Evolutionary conservation across 2,888 invertebrate species (phyloP).

Genomic region (Ommatoiulus sabulosus): DNA sequence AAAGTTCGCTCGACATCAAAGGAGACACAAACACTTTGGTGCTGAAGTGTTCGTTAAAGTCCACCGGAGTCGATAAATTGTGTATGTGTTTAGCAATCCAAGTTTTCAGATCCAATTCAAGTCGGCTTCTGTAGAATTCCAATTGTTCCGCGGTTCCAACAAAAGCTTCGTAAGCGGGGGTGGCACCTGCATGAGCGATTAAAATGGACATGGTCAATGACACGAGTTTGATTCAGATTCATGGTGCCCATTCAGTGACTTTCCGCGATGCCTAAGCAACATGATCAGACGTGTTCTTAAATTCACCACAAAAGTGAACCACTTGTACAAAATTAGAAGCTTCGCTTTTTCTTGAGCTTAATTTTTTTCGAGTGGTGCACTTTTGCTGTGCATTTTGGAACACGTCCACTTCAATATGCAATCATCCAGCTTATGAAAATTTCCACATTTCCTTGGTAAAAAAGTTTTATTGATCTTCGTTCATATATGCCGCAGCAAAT

Average conservation of each 20-base stretch:
- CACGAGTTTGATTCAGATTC: neutral
- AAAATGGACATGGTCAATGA: slow-evolving; percentile 6
- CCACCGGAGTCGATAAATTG: neutral
- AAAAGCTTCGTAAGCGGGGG: too few species aligned
- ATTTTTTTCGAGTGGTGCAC: too few species aligned
- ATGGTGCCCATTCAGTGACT: slow-evolving; percentile 35
- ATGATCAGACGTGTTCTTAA: neutral
- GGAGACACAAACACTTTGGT: slow-evolving; percentile 4
- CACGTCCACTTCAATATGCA: neutral
- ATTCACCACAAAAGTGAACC: neutral
- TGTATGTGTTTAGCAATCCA: neutral
- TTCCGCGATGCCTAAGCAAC: neutral
- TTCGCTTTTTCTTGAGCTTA: too few species aligned
- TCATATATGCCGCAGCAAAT: neutral
- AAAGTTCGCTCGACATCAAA: neutral
- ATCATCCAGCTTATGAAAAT: neutral
- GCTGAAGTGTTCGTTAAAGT: neutral
- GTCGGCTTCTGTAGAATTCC: neutral
- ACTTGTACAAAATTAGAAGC: neutral
- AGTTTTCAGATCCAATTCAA: slow-evolving; percentile 7
- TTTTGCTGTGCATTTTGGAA: neutral
- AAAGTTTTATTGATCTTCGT: neutral
- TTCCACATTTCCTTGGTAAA: neutral
- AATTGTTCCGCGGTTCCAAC: neutral
- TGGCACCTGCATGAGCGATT: neutral